Evolutionary conservation across 2,797 vertebrate genomes (phyloP), one percentile per base, ranked within the genome.

Genomic region (Semaprochilodus insignis): DNA sequence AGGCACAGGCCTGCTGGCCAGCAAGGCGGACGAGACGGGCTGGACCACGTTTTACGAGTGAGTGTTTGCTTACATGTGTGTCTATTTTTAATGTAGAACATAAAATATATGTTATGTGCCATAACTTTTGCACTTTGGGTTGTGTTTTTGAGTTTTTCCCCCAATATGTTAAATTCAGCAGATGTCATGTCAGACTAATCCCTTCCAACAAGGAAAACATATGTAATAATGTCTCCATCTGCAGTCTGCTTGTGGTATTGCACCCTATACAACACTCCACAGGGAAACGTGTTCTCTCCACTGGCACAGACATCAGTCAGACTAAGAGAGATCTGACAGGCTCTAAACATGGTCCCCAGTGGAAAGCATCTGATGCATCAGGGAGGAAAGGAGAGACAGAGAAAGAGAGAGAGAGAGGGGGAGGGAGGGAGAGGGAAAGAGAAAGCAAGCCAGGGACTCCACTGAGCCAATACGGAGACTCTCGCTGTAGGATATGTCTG

Each of bases 41-140:
- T 99, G 98, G 98, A 99, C 98, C 65, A 99, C 96, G 6, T 99
- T 99, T 94, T 99, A 98, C 91, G 97, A 98, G 98, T 99, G 95
- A 98, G 98, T 86, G 76, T 6, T 10, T 6, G 21, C 73, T 1
- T 60, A 44, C 36, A 52, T 63, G 55, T 25, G 48, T n/a, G n/a
- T n/a, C n/a, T n/a, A n/a, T 31, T 31, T 80, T 16, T 72, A 74
- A 74, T 44, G 40, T 31, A 3, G 3, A 31, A 31, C 31, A 31
- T 31, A 31, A 31, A 31, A 31, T 31, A 31, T 31, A 31, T 31
- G 31, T 31, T 31, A 31, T 31, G 31, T 31, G 31, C 31, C 31
- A 31, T 31, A 31, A 31, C 31, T 31, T 31, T 31, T 31, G 31
- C 31, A 31, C 31, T 31, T 31, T 31, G 31, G 3, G 31, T 31